Conservation (phyloP, 1,140 invertebrate genomes). For the Mizuhopecten yessoensis region DNA sequence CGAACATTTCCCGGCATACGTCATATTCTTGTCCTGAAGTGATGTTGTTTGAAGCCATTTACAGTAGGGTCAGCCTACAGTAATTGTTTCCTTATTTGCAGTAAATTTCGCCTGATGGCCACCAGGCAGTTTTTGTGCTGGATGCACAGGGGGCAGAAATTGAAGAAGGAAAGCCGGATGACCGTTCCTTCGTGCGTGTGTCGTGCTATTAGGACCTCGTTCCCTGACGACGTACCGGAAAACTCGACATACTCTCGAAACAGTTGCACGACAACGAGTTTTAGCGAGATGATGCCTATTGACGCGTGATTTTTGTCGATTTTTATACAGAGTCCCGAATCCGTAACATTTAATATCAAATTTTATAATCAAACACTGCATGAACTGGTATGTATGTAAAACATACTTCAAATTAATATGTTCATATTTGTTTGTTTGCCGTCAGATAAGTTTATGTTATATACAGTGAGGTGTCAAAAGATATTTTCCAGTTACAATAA, state of each 20-base stretch:
- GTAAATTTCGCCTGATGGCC: slow-evolving; percentile 69
- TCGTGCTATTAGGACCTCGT: slow-evolving; percentile 65
- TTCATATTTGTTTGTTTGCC: no score
- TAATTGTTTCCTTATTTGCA: slow-evolving; percentile 64
- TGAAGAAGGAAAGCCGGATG: slow-evolving; percentile 69
- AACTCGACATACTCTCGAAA: slow-evolving; percentile 47
- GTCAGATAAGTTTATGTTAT: no score
- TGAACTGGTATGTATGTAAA: no score
- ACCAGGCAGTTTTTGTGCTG: slow-evolving; percentile 71
- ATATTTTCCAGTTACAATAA: no score
- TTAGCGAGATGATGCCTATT: slow-evolving; percentile 57
- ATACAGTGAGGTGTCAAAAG: no score
- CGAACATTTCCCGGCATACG: no score
- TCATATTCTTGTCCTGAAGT: no score
- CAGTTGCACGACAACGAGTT: slow-evolving; percentile 53
- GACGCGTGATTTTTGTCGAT: background rate
- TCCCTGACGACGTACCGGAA: slow-evolving; percentile 62
- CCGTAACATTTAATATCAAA: background rate
- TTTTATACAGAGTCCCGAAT: background rate
- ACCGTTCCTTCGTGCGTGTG: slow-evolving; percentile 66
- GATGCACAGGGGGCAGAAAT: slow-evolving; percentile 68
- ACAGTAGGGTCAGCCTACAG: slow-evolving; percentile 41
- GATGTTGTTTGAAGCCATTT: background rate
- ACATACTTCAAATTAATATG: no score
- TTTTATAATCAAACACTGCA: background rate